Conservation (phyloP, 2,797 vertebrate species). For the Trematomus bernacchii region DNA sequence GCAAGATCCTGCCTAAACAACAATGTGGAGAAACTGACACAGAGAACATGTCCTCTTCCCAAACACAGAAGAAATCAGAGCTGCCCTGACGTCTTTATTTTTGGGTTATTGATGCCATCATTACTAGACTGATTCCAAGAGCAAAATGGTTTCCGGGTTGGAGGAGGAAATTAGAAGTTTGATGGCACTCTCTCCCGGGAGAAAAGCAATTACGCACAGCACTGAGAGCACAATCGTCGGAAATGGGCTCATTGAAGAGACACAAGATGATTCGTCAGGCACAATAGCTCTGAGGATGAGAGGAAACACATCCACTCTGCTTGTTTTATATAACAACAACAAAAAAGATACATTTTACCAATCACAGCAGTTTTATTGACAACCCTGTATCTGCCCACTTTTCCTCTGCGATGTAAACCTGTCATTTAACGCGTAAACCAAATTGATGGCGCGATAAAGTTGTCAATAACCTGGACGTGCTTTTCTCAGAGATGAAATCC, state of each 20-base stretch:
- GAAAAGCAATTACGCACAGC: constrained; percentile 77
- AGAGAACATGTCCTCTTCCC: neutral
- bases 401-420: constrained; percentile 44
- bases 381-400: constrained; percentile 28
- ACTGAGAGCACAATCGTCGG: constrained; percentile 69
- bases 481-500: constrained; percentile 44
- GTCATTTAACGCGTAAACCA: constrained; percentile 44
- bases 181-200: constrained; percentile 77
- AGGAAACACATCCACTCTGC: constrained; percentile 11
- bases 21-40: constrained; percentile 21
- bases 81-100: constrained; percentile 56
- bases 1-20: constrained; percentile 29
- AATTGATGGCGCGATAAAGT: constrained; percentile 73
- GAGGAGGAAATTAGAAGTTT: constrained; percentile 80
- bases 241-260: constrained; percentile 74
- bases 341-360: constrained; percentile 14
- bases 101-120: constrained; percentile 71
- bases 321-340: neutral
- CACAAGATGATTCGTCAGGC: constrained; percentile 54
- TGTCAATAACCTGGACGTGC: constrained; percentile 54
- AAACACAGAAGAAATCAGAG: constrained; percentile 11
- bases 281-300: constrained; percentile 51
- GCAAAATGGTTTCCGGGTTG: constrained; percentile 75
- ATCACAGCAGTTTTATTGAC: constrained; percentile 20
- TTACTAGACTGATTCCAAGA: constrained; percentile 62